Evolutionary conservation across 2,113 vertebrate species (phyloP).

Genomic region (Melospiza georgiana): DNA sequence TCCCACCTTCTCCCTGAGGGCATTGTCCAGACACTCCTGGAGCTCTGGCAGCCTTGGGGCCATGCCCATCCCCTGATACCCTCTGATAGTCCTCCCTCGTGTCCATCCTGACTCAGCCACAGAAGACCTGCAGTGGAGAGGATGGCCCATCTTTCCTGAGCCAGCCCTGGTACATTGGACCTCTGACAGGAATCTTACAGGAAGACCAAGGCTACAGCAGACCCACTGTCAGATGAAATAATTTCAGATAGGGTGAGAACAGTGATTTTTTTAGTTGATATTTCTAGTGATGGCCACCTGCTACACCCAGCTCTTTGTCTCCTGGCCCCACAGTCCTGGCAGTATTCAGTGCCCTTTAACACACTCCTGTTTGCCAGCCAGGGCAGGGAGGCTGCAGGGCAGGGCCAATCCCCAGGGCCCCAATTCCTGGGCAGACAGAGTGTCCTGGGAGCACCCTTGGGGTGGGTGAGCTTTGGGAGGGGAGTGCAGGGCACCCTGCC

Average conservation of each 20-base stretch:
- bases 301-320: not conserved
- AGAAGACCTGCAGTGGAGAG: not conserved
- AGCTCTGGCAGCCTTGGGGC: not conserved
- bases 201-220: not conserved
- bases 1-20: not conserved
- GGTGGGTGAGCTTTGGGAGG: not conserved
- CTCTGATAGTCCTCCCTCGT: not conserved
- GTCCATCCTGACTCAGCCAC: not conserved
- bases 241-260: not conserved
- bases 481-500: not conserved
- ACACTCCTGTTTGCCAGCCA: not conserved
- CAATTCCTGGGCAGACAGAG: not conserved
- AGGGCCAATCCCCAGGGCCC: not conserved
- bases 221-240: not conserved
- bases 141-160: not conserved
- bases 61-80: not conserved
- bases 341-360: not conserved
- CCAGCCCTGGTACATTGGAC: not conserved
- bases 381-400: not conserved
- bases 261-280: not conserved
- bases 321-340: not conserved
- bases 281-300: not conserved
- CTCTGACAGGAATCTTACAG: not conserved
- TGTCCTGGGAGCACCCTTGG: not conserved
- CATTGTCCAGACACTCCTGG: not conserved